Evolutionary conservation across 64 coral and sea anemone species (phyloP).

Genomic region (Montipora efflorescens): DNA sequence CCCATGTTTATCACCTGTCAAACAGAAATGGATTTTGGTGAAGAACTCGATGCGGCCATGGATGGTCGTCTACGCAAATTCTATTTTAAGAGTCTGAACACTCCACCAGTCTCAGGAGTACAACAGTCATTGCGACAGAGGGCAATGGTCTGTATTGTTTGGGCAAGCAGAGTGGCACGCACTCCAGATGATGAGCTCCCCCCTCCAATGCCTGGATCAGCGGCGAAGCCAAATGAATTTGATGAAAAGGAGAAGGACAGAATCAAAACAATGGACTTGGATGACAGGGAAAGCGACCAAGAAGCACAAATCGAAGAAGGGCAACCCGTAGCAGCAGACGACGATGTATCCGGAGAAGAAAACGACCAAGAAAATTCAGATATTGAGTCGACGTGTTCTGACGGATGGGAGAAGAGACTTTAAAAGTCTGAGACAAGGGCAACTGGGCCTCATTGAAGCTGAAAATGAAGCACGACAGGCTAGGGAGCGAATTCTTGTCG

Average conservation of each 20-base stretch:
- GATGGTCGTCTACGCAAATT: not conserved
- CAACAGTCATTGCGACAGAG: not conserved
- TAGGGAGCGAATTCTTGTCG: not conserved
- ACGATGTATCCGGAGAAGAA: not conserved
- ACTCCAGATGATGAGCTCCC: not conserved
- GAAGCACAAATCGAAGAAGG: too few species aligned
- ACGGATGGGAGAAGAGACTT: not conserved
- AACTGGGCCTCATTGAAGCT: not conserved
- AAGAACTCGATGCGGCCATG: not conserved
- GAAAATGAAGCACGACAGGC: not conserved
- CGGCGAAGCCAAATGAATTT: too few species aligned
- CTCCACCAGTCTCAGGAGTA: not conserved
- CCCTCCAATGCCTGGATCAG: not conserved
- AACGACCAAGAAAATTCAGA: not conserved
- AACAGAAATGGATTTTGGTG: not conserved
- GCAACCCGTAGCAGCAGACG: too few species aligned
- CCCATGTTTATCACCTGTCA: slow-evolving; percentile 14
- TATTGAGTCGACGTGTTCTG: not conserved
- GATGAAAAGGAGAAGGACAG: not conserved
- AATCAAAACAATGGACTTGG: too few species aligned
- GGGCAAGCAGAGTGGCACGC: not conserved
- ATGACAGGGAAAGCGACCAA: too few species aligned
- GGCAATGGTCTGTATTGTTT: not conserved
- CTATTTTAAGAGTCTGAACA: not conserved
- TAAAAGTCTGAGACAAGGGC: not conserved